Conservation (phyloP, 2,888 invertebrate genomes). For the Smittia aterrima region DNA sequence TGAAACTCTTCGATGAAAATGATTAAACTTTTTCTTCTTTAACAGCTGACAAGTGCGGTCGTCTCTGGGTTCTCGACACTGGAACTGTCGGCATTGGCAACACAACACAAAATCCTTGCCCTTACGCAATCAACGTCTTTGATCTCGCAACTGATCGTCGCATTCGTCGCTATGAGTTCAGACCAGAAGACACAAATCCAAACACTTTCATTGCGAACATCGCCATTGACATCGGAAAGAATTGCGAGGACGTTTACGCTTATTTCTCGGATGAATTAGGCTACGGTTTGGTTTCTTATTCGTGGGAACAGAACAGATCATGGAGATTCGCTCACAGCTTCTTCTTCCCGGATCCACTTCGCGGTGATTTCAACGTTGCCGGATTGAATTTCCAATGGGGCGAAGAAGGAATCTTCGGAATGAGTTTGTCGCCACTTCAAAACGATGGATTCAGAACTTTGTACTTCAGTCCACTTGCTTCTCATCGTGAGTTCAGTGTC, state of each 20-base stretch:
- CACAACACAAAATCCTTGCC: constrained; percentile 73
- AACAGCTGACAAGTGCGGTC: constrained; percentile 68
- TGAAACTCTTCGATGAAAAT: background rate
- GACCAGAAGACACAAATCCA: constrained; percentile 69
- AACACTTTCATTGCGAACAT: constrained; percentile 84
- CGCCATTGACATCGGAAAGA: constrained; percentile 72
- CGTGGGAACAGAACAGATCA: constrained; percentile 71
- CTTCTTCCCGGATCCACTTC: constrained; percentile 77
- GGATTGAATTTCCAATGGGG: constrained; percentile 84
- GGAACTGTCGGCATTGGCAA: constrained; percentile 79
- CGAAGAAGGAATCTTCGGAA: constrained; percentile 77
- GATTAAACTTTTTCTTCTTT: background rate
- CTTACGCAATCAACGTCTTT: constrained; percentile 74
- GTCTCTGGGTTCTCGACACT: constrained; percentile 80
- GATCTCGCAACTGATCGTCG: constrained; percentile 71
- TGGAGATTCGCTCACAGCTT: constrained; percentile 78
- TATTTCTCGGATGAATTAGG: constrained; percentile 81
- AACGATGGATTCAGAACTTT: constrained; percentile 68
- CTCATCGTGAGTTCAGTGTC: constrained; percentile 74
- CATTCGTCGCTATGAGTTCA: constrained; percentile 67
- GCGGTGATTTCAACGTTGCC: constrained; percentile 74
- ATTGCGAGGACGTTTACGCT: constrained; percentile 73
- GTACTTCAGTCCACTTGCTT: constrained; percentile 77
- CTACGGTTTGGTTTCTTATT: constrained; percentile 77
- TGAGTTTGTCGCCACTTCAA: constrained; percentile 67